Evolutionary conservation across 2,888 invertebrate species (phyloP), one percentile per base, ranked within the genome.

Genomic region (Onthophagus sagittarius): DNA sequence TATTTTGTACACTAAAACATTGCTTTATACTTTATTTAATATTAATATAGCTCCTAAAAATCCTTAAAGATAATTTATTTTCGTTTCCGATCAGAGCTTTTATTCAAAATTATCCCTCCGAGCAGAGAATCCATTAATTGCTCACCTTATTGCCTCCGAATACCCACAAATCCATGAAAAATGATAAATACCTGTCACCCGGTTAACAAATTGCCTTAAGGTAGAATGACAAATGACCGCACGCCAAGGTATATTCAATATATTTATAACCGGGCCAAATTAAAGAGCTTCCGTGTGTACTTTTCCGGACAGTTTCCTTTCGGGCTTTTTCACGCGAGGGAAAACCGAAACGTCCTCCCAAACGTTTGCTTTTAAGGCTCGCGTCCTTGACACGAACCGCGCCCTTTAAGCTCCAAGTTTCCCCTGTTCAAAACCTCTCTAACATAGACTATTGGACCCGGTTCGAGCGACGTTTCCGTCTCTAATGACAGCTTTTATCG

Each of bases 401-500:
- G 39, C 39, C 39, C 39, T 53, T 11, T 11, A 9, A 7, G 39
- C 39, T 53, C 23, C 23, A 53, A 53, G 39, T 53, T 53, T 31
- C 67, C 31, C 67, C 67, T 23, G 23, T 23, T 67, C 23, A 67
- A 67, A n/a, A 9, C 67, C 5, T 11, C 64, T 23, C 64, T 64
- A 23, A 64, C 14, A 23, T 5, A 64, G 23, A 23, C 15, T 64
- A 23, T 64, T 23, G 39, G 67, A n/a, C 23, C 31, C 31, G 67
- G 67, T 13, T 11, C 2, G 15, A 15, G 5, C 2, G 11, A 15
- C 65, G 39, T 14, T 62, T 53, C n/a, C 71, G 15, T 23, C 67
- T 65, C 72, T 72, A 72, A 72, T 67, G 72, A 65, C 72, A 72
- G 64, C 72, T 72, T 65, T 72, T 72, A 72, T 64, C 62, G 72